Conservation (phyloP, 2,797 vertebrate genomes). For the Mus minutoides region DNA sequence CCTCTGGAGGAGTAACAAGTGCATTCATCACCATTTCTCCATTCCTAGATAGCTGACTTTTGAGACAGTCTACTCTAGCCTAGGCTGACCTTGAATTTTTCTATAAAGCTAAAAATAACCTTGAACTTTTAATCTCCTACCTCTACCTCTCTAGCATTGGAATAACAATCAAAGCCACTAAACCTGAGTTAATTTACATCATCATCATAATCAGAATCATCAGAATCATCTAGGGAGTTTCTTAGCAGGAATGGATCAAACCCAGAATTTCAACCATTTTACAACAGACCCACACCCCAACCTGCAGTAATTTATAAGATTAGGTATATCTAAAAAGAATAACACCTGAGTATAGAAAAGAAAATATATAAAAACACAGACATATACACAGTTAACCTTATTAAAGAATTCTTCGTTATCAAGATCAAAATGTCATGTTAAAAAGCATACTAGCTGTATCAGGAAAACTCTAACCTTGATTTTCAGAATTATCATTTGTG, state of each 20-base stretch:
- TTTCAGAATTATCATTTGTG: not conserved
- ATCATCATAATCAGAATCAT: too few species aligned
- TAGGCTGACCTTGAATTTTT: not conserved
- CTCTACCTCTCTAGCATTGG: not conserved
- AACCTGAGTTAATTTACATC: not conserved
- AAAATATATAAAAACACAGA: not conserved
- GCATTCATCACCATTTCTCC: not conserved
- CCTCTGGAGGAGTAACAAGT: not conserved
- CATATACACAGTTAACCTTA: not conserved
- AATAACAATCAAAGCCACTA: not conserved
- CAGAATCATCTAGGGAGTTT: not conserved
- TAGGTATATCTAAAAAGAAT: not conserved
- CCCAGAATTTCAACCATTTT: not conserved
- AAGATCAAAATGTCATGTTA: slow-evolving; percentile 4
- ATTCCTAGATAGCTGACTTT: not conserved
- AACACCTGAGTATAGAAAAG: not conserved
- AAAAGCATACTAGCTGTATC: slow-evolving; percentile 33
- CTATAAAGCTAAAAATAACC: not conserved
- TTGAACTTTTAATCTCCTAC: not conserved
- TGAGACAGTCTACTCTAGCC: not conserved
- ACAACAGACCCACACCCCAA: not conserved
- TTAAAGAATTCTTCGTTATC: not conserved
- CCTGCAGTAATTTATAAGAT: slow-evolving; percentile 43
- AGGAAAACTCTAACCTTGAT: slow-evolving; percentile 40
- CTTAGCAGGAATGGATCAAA: not conserved